These are phyloP conservation scores for Hafferia zeledoni DNA, from an alignment of 2,797 vertebrate species.

Conservation along the genomic window DNA sequence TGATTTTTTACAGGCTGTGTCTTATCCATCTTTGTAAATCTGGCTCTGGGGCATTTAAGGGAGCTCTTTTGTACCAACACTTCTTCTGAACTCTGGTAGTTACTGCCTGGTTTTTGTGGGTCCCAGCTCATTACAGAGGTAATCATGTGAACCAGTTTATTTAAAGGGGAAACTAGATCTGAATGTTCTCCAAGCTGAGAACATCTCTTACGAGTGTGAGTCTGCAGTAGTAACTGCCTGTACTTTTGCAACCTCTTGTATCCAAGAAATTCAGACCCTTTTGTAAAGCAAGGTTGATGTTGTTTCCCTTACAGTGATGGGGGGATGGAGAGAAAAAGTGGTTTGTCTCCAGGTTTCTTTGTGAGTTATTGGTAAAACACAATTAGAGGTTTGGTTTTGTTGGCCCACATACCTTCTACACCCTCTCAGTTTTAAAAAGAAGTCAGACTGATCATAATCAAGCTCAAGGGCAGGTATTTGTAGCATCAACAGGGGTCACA, in stretches of 20 bases:
- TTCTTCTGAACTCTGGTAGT: neutral
- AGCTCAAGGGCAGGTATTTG: neutral
- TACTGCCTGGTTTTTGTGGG: neutral
- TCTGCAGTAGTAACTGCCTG: neutral
- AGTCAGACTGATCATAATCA: neutral
- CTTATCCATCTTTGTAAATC: slow-evolving; percentile 30
- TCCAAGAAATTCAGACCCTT: neutral
- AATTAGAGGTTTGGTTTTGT: neutral
- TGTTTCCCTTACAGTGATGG: rapidly evolving
- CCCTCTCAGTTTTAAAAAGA: neutral
- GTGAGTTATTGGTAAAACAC: neutral
- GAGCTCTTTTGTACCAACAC: neutral
- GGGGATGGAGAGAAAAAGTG: neutral
- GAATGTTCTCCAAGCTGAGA: slow-evolving; percentile 16
- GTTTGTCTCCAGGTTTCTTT: neutral
- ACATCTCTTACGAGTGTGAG: neutral
- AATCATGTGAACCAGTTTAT: slow-evolving; percentile 6
- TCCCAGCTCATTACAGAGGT: slow-evolving; percentile 28
- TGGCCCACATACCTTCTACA: neutral
- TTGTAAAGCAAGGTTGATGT: neutral
- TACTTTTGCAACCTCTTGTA: neutral
- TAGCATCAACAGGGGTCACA: neutral
- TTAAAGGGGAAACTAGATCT: slow-evolving; percentile 7
- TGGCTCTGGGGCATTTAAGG: neutral
- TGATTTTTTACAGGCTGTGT: neutral